Base-by-base conservation (phyloP, 2,888 invertebrate species). In the Drosophila vallismaia region DNA sequence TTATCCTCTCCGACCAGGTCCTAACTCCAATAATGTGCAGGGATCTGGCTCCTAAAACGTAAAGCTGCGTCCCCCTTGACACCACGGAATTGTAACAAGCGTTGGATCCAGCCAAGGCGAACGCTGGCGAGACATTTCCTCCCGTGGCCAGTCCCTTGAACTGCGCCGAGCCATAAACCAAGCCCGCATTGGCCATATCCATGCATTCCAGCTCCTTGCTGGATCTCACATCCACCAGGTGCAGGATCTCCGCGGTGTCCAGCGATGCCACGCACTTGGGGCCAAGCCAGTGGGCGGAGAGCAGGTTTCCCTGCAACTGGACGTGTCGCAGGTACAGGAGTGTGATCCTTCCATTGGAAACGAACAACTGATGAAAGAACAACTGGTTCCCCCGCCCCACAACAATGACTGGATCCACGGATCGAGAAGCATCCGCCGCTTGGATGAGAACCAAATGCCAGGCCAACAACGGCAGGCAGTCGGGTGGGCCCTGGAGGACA, bases 91-190 rank as follows among this genome's bases (percentile, higher is more conserved):
- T 95, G 88, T 95, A 96, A 87, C 95, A 96, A 0, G 94, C 94
- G 79, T 93, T 93, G 4, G 92, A 93, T 0, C 94, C 94, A 0
- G 94, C 94, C 55, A 92, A 89, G 42, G 93, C 93, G 90, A 94
- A 92, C 0, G 94, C 94, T 3, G 93, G 93, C 69, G 96, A 93
- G 78, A 95, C 99, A 89, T 98, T 97, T 0, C 99, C 98, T 5
- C 99, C 99, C 0, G 99, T 99, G 70, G 98, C 98, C 42, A 98
- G 92, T 0, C 96, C 99, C 92, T 98, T 94, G 85, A 95, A 96
- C 89, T 91, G 97, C 45, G 97, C 96, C 33, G 97, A 96, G 46
- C 96, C 95, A 88, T 97, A 97, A 0, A 97, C 96, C 42, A 97
- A 93, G 42, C 96, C 95, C 12, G 96, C 95, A 86, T 94, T 94